Conservation (phyloP, 1,140 invertebrate genomes). For the Epicauta chinensis region DNA sequence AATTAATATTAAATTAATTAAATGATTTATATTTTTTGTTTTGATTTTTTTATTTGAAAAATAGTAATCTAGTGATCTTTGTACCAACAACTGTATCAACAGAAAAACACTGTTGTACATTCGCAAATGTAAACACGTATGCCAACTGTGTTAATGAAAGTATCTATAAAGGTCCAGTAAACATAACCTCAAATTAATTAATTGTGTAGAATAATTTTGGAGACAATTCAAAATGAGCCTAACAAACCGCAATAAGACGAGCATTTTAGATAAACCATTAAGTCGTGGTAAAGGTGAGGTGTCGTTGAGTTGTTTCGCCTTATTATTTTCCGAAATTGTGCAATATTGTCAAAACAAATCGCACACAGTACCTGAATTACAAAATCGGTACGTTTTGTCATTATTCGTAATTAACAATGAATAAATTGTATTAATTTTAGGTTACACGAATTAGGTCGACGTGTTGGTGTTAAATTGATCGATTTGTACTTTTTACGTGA, state of each 20-base stretch:
- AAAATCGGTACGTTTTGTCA: constrained; percentile 76
- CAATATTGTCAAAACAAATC: constrained; percentile 97
- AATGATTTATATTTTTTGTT: too few relatives aligned
- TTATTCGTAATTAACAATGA: constrained; percentile 3
- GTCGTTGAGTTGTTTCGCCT: constrained; percentile 86
- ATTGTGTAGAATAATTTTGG: too few relatives aligned
- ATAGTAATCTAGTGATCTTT: too few relatives aligned
- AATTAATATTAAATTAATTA: too few relatives aligned
- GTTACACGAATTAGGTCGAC: constrained; percentile 87
- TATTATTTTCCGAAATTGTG: constrained; percentile 96
- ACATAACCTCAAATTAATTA: neutral
- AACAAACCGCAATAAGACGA: constrained; percentile 56
- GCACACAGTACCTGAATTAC: constrained; percentile 89
- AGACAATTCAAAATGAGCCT: constrained; percentile 41
- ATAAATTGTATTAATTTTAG: constrained; percentile 47
- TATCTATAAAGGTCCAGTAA: neutral
- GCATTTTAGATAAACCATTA: constrained; percentile 86
- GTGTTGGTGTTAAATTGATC: constrained; percentile 89
- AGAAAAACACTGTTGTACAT: too few relatives aligned
- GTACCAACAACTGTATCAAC: too few relatives aligned
- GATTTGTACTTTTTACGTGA: constrained; percentile 93
- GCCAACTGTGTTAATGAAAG: too few relatives aligned
- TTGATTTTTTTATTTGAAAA: too few relatives aligned
- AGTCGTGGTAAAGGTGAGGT: constrained; percentile 90
- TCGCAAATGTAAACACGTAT: too few relatives aligned